Conservation (phyloP, 2,888 invertebrate genomes). For the Catocala sponsa region DNA sequence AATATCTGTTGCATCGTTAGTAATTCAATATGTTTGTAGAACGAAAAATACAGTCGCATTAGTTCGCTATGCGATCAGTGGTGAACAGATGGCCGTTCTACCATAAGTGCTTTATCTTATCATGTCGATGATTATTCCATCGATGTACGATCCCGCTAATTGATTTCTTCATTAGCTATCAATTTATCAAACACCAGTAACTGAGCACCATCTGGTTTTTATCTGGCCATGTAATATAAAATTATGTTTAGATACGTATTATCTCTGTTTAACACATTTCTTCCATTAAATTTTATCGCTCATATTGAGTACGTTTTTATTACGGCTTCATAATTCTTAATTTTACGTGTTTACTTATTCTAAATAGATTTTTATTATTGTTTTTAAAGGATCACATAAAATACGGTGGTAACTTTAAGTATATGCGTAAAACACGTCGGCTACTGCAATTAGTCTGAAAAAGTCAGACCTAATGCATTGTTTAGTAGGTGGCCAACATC, state of each 20-base stretch:
- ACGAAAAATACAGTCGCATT: conserved; percentile 51
- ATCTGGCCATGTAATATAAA: conserved; percentile 20
- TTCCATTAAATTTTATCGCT: conserved; percentile 19
- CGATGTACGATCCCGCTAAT: conserved; percentile 61
- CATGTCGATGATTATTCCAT: conserved; percentile 58
- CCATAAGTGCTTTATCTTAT: conserved; percentile 63
- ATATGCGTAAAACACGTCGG: too few species aligned
- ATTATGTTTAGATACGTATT: conserved; percentile 15
- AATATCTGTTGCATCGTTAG: conserved; percentile 48
- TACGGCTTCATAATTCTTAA: background rate
- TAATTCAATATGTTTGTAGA: conserved; percentile 51
- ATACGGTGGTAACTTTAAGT: background rate
- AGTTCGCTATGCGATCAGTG: conserved; percentile 39
- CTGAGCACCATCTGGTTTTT: conserved; percentile 42
- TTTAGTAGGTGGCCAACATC: conserved; percentile 8
- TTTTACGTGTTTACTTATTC: conserved; percentile 8
- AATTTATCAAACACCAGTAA: conserved; percentile 45
- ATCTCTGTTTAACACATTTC: conserved; percentile 20
- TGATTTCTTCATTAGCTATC: conserved; percentile 61
- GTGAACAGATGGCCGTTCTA: conserved; percentile 60
- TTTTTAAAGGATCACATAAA: conserved; percentile 1
- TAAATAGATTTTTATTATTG: conserved; percentile 5
- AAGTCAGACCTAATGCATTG: conserved; percentile 11
- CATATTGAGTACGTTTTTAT: conserved; percentile 1
- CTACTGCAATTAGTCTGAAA: conserved; percentile 13